Evolutionary conservation across 2,888 invertebrate species (phyloP).

Genomic region (Leptura quadrifasciata): DNA sequence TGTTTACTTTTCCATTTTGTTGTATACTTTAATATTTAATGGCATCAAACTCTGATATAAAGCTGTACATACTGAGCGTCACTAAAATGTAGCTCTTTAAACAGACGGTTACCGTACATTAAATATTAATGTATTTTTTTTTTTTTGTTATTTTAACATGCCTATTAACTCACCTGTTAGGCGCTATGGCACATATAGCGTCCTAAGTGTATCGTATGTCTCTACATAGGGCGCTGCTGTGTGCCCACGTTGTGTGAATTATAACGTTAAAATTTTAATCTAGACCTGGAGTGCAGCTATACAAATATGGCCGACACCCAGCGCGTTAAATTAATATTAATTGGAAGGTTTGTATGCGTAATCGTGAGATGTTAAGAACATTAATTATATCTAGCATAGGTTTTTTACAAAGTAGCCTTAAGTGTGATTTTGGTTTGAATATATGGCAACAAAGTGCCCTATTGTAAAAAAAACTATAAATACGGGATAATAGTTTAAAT

Average conservation of each 20-base stretch:
- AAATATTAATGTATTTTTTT: constrained; percentile 1
- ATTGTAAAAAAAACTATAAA: constrained; percentile 49
- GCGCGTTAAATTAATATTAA: not conserved
- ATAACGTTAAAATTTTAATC: not conserved
- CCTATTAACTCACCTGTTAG: not conserved
- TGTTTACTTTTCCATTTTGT: not conserved
- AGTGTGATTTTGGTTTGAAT: constrained; percentile 46
- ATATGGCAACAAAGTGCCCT: constrained; percentile 46
- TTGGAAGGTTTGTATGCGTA: constrained; percentile 20
- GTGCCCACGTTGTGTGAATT: not conserved
- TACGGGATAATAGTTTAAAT: constrained; percentile 57
- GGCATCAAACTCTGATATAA: not conserved
- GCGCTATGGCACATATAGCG: not conserved
- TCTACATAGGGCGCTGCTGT: not conserved
- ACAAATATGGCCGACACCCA: not conserved
- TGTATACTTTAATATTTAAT: not conserved
- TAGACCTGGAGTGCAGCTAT: not conserved
- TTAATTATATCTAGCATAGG: constrained; percentile 43
- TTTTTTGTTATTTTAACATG: no score
- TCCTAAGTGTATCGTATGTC: not conserved
- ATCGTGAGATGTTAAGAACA: constrained; percentile 35
- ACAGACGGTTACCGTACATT: not conserved
- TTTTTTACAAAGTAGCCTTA: constrained; percentile 49
- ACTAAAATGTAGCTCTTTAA: not conserved
- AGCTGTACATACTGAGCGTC: not conserved